These are phyloP conservation scores for Limnephilus auricula DNA, from an alignment of 2,888 invertebrate genomes.

Conservation along the genomic window DNA sequence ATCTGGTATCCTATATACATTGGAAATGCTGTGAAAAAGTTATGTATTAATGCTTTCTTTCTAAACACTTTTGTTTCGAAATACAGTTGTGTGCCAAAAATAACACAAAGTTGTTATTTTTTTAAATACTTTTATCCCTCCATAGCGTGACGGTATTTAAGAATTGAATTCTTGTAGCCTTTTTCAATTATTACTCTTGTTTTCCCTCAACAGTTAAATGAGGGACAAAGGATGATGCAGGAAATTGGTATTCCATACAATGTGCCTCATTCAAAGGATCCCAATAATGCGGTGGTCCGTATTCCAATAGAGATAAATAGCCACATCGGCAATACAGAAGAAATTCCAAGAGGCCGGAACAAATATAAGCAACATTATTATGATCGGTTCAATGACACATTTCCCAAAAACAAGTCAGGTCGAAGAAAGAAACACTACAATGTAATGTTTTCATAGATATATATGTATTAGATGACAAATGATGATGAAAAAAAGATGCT, in stretches of 20 bases:
- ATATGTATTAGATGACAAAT: too few relatives aligned
- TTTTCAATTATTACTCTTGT: background rate
- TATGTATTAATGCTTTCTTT: background rate
- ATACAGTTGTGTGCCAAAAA: background rate
- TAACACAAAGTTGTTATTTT: background rate
- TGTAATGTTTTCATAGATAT: constrained; percentile 18
- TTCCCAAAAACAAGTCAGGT: constrained; percentile 16
- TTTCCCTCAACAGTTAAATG: background rate
- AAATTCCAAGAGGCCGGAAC: constrained; percentile 69
- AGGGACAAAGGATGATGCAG: background rate
- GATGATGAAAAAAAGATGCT: too few relatives aligned
- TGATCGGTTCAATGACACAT: constrained; percentile 26
- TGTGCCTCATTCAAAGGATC: constrained; percentile 24
- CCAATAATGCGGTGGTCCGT: constrained; percentile 70
- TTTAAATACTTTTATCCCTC: background rate
- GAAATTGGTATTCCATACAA: constrained; percentile 15
- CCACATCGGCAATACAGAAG: constrained; percentile 66
- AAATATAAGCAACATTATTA: constrained; percentile 33
- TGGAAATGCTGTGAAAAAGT: background rate
- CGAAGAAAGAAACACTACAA: constrained; percentile 36
- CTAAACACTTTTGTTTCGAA: background rate
- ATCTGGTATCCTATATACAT: background rate
- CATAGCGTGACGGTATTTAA: background rate
- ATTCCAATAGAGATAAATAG: constrained; percentile 75
- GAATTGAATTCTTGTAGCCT: background rate